These are phyloP conservation scores for Anguilla pacifica DNA, from an alignment of 2,797 vertebrate species.

Conservation along the genomic window DNA sequence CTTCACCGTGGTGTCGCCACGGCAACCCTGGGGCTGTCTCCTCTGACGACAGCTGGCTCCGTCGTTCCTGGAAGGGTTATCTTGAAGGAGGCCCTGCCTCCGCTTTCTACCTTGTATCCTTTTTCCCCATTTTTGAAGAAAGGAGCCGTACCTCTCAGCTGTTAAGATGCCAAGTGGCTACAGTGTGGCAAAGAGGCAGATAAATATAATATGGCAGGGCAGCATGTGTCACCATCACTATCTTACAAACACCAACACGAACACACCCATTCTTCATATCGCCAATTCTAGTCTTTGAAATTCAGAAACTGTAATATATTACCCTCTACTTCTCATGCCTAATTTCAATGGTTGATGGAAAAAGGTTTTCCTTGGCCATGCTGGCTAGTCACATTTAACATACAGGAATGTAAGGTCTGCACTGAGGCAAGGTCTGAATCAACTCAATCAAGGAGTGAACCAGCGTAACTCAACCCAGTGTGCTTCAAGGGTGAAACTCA, in stretches of 20 bases:
- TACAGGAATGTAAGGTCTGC: neutral
- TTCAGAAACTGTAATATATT: neutral
- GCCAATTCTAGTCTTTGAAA: neutral
- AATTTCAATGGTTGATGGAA: neutral
- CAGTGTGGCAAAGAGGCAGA: neutral
- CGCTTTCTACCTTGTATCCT: neutral
- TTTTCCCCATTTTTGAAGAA: neutral
- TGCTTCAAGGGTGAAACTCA: neutral
- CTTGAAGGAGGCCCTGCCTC: conserved; percentile 9
- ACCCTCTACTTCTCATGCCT: neutral
- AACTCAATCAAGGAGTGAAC: neutral
- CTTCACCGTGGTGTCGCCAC: conserved; percentile 49
- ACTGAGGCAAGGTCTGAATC: neutral
- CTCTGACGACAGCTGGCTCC: conserved; percentile 30
- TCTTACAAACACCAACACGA: neutral
- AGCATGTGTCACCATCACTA: neutral
- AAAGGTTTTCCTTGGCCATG: neutral
- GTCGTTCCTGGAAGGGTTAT: conserved; percentile 7
- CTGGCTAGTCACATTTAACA: neutral
- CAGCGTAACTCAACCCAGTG: neutral
- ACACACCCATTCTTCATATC: neutral
- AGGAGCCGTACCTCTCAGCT: neutral
- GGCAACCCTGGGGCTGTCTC: conserved; percentile 49
- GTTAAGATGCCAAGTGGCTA: neutral
- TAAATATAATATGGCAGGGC: neutral